Conservation (phyloP, 2,888 invertebrate species). For the Sesia apiformis region DNA sequence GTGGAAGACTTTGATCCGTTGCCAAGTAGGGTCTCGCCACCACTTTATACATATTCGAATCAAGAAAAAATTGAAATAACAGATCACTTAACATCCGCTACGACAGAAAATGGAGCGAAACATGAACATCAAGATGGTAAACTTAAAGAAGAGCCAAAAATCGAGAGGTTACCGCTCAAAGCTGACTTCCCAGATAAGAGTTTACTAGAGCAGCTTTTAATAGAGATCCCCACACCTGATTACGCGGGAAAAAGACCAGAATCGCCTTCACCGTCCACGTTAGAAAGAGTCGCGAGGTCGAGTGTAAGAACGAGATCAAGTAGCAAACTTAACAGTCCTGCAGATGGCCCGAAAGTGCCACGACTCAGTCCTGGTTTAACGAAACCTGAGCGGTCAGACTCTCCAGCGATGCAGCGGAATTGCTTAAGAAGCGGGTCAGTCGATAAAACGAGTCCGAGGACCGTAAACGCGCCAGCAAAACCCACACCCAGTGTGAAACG, state of each 20-base stretch:
- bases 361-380: slow-evolving; percentile 54
- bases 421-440: slow-evolving; percentile 48
- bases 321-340: slow-evolving; percentile 80
- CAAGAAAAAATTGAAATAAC: slow-evolving; percentile 76
- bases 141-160: slow-evolving; percentile 27
- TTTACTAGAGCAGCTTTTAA: slow-evolving; percentile 84
- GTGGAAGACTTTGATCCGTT: slow-evolving; percentile 75
- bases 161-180: slow-evolving; percentile 54
- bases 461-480: slow-evolving; percentile 16
- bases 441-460: slow-evolving; percentile 48
- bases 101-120: slow-evolving; percentile 37
- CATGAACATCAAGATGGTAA: slow-evolving; percentile 11
- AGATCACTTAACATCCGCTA: slow-evolving; percentile 32
- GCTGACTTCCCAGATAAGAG: slow-evolving; percentile 74
- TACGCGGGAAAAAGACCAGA: slow-evolving; percentile 64
- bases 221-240: slow-evolving; percentile 84
- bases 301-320: slow-evolving; percentile 79
- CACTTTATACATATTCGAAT: slow-evolving; percentile 85
- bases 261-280: slow-evolving; percentile 61
- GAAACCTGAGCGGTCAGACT: slow-evolving; percentile 45
- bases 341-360: slow-evolving; percentile 65
- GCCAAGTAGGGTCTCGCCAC: slow-evolving; percentile 81
- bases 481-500: slow-evolving; percentile 73
- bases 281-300: slow-evolving; percentile 59
- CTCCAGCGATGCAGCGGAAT: slow-evolving; percentile 45